These are phyloP conservation scores for human (Homo sapiens) DNA, from an alignment of 2,113 vertebrate species.

Conservation along the genomic window DNA sequence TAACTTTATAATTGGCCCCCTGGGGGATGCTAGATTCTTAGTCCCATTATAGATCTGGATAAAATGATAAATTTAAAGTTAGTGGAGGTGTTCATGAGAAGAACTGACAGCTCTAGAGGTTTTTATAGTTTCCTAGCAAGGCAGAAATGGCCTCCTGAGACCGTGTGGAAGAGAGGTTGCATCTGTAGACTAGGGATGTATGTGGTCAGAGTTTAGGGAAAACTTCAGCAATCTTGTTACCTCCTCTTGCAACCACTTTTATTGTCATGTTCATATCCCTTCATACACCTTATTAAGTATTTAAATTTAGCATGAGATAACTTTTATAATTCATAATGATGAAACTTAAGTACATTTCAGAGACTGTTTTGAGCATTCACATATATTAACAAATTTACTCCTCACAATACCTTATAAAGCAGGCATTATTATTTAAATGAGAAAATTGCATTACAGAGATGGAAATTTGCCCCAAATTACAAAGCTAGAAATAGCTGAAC, in stretches of 20 bases:
- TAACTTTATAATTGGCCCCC: conserved; percentile 32
- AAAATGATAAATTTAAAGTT: conserved; percentile 9
- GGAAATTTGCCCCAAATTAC: background rate
- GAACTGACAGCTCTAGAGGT: background rate
- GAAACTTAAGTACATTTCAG: background rate
- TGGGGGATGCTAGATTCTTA: background rate
- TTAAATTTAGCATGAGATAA: background rate
- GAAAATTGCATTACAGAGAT: background rate
- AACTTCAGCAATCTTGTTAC: background rate
- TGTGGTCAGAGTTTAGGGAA: background rate
- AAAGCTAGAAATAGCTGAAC: background rate
- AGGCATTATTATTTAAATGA: background rate
- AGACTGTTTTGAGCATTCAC: background rate
- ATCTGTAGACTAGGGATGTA: background rate
- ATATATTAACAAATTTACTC: background rate
- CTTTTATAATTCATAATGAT: background rate
- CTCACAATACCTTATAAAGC: background rate
- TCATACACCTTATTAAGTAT: background rate
- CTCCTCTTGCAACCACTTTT: background rate
- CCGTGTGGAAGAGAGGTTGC: background rate
- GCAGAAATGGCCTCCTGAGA: background rate
- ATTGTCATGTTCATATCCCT: background rate
- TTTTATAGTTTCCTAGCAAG: background rate
- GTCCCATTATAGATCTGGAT: background rate
- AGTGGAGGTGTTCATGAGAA: background rate